phyloP scores from a whole-genome alignment of 2,888 invertebrate genomes.

The Diarsia rubi region DNA sequence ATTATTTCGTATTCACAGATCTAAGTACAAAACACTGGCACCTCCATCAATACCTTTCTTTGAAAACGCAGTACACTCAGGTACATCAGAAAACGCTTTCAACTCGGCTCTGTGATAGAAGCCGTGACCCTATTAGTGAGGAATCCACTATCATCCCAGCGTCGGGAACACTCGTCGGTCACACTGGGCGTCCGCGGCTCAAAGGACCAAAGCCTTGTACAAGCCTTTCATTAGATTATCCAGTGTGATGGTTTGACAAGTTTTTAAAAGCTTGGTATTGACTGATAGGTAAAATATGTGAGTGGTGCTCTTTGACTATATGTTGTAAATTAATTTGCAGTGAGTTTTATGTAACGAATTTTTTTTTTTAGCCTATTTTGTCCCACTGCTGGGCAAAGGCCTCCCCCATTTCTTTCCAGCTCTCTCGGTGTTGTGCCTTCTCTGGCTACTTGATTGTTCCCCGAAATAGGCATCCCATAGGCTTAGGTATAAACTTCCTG shows the following conservation, averaged over 20 bases:
- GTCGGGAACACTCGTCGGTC: constrained; percentile 67
- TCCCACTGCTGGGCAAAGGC: too few relatives aligned
- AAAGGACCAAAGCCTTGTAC: constrained; percentile 57
- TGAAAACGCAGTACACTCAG: neutral
- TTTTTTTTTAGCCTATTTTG: too few relatives aligned
- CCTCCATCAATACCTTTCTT: neutral
- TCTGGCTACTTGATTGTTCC: too few relatives aligned
- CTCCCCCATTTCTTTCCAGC: too few relatives aligned
- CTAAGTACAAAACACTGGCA: neutral
- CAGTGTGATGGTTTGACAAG: constrained; percentile 23
- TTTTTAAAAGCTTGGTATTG: constrained; percentile 3
- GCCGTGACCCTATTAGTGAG: constrained; percentile 78
- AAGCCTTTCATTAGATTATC: constrained; percentile 46
- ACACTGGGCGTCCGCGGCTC: constrained; percentile 62
- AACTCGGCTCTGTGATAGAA: constrained; percentile 33
- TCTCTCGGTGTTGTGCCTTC: too few relatives aligned
- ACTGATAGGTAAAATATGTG: neutral
- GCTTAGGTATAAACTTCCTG: too few relatives aligned
- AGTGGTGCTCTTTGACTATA: neutral
- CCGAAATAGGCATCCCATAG: too few relatives aligned
- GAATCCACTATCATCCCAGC: constrained; percentile 73
- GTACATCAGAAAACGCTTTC: constrained; percentile 37
- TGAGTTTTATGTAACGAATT: neutral
- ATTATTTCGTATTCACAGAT: neutral
- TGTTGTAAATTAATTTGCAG: neutral